These are phyloP conservation scores for Urosaurus nigricauda DNA, from an alignment of 2,797 vertebrate genomes.

Conservation along the genomic window DNA sequence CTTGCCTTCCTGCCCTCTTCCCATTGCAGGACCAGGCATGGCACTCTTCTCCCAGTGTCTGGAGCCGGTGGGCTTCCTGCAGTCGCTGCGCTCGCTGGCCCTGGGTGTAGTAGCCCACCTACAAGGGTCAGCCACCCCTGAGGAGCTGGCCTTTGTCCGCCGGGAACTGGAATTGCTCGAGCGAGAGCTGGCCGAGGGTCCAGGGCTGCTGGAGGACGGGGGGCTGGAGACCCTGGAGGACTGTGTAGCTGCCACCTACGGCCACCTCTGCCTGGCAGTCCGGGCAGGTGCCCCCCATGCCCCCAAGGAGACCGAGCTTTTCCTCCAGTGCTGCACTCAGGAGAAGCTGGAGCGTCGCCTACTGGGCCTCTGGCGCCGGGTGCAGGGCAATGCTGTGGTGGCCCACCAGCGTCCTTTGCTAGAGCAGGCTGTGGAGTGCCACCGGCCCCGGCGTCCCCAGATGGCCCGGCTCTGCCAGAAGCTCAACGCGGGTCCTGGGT, in stretches of 20 bases:
- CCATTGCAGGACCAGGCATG: slow-evolving; percentile 62
- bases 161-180: slow-evolving; percentile 81
- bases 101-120: slow-evolving; percentile 77
- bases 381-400: slow-evolving; percentile 76
- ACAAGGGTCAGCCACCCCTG: slow-evolving; percentile 68
- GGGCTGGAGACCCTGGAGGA: slow-evolving; percentile 78
- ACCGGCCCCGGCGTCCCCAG: slow-evolving; percentile 78
- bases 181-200: slow-evolving; percentile 73
- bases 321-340: slow-evolving; percentile 76
- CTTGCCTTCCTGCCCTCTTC: background rate
- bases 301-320: slow-evolving; percentile 78
- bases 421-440: slow-evolving; percentile 74
- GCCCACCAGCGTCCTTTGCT: slow-evolving; percentile 77
- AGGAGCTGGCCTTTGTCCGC: slow-evolving; percentile 77
- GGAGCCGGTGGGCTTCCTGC: slow-evolving; percentile 82
- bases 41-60: slow-evolving; percentile 80
- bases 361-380: slow-evolving; percentile 75
- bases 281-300: slow-evolving; percentile 74
- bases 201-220: slow-evolving; percentile 71
- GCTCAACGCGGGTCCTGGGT: slow-evolving; percentile 81
- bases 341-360: slow-evolving; percentile 81
- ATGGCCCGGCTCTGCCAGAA: slow-evolving; percentile 80
- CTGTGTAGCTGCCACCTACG: slow-evolving; percentile 78
- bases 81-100: slow-evolving; percentile 78
- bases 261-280: slow-evolving; percentile 76